Evolutionary conservation across 2,113 vertebrate genomes (phyloP).

Genomic region (Anhinga rufa): DNA sequence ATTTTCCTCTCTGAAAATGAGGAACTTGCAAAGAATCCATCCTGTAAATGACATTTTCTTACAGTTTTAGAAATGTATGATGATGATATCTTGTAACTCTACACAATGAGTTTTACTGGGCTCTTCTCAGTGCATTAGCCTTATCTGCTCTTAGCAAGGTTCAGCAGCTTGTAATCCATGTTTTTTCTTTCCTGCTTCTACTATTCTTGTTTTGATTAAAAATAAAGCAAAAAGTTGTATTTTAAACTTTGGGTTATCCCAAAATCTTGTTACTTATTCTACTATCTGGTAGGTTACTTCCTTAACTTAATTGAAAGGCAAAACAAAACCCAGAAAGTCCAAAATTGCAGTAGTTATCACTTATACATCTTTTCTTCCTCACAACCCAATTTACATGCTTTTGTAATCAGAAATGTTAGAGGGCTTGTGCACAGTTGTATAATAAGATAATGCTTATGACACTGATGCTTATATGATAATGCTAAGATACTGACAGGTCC

Average conservation of each 20-base stretch:
- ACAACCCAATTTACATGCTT: too few species aligned
- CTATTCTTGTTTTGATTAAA: not conserved
- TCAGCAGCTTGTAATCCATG: not conserved
- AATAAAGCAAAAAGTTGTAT: not conserved
- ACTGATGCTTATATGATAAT: not conserved
- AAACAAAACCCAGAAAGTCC: not conserved
- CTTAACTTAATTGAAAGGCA: not conserved
- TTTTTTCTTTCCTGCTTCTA: not conserved
- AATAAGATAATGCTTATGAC: not conserved
- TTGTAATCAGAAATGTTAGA: not conserved
- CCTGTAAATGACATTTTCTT: not conserved
- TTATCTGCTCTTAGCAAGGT: not conserved
- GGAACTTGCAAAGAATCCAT: not conserved
- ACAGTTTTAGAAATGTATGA: not conserved
- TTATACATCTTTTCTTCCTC: not conserved
- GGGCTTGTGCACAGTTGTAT: not conserved
- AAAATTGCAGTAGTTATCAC: not conserved
- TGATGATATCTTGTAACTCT: not conserved
- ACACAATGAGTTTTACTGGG: not conserved
- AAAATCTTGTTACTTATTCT: not conserved
- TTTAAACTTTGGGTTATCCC: not conserved
- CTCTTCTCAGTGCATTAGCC: not conserved
- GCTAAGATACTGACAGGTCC: not conserved
- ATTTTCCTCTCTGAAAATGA: not conserved
- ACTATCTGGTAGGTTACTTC: not conserved